Evolutionary conservation across 1,140 invertebrate species (phyloP), one percentile per base, ranked within the genome.

Genomic region (Acromyrmex heyeri): DNA sequence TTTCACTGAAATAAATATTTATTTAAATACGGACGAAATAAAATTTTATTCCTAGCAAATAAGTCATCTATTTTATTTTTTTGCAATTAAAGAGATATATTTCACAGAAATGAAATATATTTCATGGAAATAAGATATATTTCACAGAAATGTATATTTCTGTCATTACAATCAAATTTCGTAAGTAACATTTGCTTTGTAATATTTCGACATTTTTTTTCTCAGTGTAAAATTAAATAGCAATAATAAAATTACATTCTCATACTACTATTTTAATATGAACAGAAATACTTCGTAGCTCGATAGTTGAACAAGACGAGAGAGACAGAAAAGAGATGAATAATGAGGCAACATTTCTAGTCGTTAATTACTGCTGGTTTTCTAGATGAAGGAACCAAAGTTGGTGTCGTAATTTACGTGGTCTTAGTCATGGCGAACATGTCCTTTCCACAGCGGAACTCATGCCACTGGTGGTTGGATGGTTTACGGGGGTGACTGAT

Each of bases 331-430:
- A 10, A 27, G 53, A 72, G 16, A 67, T 72, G 27, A 82, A 82
- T 59, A 34, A 27, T 18, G 57, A 44, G 18, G 16, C 18, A 53
- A 59, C 27, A 55, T 38, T 72, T 65, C 21, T 55, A 82, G 21
- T 53, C 67, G 53, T 73, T 73, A 82, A 82, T 67, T 82, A 57
- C 48, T 38, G 67, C 53, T 53, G 34, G 67, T 82, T 82, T 82
- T 73, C 67, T 59, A 53, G 53, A 18, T 69, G 27, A 61, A 65
- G 24, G 57, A 24, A 18, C 62, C 50, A 53, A 72, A 87, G 64
- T 69, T 88, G 14, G 55, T 14, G 59, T 67, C 76, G 85, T 81
- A 86, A 88, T 88, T 61, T 75, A 86, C 83, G 61, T 30, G 44
- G 53, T 73, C 85, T 87, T 77, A 77, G 59, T 62, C 27, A 72